Base-by-base conservation (phyloP, 92 coral and sea anemone genomes). In the Siderastrea siderea region DNA sequence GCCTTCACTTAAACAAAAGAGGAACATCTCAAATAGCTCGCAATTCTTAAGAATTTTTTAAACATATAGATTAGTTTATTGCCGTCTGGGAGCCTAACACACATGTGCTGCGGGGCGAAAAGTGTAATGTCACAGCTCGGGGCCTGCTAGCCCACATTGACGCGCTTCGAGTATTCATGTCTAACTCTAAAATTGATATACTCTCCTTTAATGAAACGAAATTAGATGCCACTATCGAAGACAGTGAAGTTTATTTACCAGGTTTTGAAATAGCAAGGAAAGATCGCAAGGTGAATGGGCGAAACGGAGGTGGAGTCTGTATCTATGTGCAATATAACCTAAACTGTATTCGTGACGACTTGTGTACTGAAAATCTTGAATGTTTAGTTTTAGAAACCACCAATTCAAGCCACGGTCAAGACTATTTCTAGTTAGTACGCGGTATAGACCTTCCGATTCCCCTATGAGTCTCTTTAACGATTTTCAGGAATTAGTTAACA, bases 31-130 rank as follows among this genome's bases (percentile, higher is more conserved):
- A 67, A 83, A 55, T 88, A 43, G 92, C 93, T 58, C 74, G 80
- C 47, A 89, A 57, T 51, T 83, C 61, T 69, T 62, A 69, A 4
- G 73, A 87, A 51, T 76, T 65, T 26, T 43, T 89, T 14, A 84
- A 61, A 57, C 19, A 67, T 46, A 70, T 12, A 2, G 62, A 89
- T 78, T 84, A 84, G 93, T 80, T 58, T 44, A 75, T 62, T 84
- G 89, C 92, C 86, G 86, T 60, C 77, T 88, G 82, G 82, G 91
- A 88, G 87, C 66, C 87, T 78, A 75, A 83, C 73, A 49, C 26
- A 50, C 75, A 62, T 51, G 52, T 70, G 15, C 75, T 70, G 53
- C 52, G n/a, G 57, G 75, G 3, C 26, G 26, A 47, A 9, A 70
- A 12, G 19, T 11, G 54, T 13, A 47, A 47, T 11, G 75, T 47